Evolutionary conservation across 2,797 vertebrate genomes (phyloP), one percentile per base, ranked within the genome.

Genomic region (Bovichtus diacanthus): DNA sequence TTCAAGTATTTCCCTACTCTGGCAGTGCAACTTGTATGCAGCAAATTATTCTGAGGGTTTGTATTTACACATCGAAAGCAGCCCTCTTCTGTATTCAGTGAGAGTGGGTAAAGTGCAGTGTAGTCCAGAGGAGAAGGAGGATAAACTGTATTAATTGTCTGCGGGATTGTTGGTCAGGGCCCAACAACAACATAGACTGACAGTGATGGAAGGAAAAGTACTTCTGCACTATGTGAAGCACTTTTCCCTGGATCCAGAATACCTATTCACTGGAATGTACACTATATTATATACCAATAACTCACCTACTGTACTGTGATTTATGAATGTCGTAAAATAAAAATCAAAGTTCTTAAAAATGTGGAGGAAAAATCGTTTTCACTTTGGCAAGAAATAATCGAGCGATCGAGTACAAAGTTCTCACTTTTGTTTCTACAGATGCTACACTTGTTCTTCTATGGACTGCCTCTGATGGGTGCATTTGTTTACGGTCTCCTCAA

Each of bases 371-470:
- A 29, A 34, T 2, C 5, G 55, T 41, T 9, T 38, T 61, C 4
- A 34, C 4, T 29, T 39, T 51, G 44, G 7, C 12, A 56, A 50
- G 2, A 50, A 44, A 25, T 47, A 18, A 49, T 60, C 5, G 27
- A 36, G 39, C 4, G 1, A 31, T 21, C 2, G 12, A n/a, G 4
- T 9, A 13, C 3, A 4, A 6, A 2, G 23, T n/a, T 50, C 3
- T 53, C 6, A 7, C 10, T 44, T 38, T 53, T 82, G 15, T 55
- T 70, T 38, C 83, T 47, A n/a, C 78, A 98, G 98, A 98, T 98
- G 96, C 90, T 98, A 90, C 86, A 96, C 62, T 88, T 93, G 56
- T 81, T 97, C 66, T 98, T 98, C 91, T 98, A 98, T 2, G 82
- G 88, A 13, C 91, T 98, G 11, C 97, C 97, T 1, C 94, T 97